Percentiles rank a stretch among this genome's conserved stretches.
Conservation (phyloP, 2,797 vertebrate species). For the Alcedo quadribrachys region DNA sequence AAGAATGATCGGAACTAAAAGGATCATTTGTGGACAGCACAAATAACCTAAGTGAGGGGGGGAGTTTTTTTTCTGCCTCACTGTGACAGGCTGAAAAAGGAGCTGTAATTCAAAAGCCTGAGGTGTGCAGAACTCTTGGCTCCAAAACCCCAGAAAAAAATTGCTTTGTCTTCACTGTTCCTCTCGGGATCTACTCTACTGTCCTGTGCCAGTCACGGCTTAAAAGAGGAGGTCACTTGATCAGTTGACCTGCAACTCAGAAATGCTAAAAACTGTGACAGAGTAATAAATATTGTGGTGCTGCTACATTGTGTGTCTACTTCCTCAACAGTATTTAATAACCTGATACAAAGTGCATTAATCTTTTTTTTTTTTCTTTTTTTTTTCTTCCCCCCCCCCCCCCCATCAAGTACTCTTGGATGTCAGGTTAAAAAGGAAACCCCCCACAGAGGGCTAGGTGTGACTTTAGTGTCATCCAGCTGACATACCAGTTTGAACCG, state of each 20-base stretch:
- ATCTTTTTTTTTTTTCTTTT: conserved; percentile 61
- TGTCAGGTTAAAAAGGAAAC: conserved; percentile 70
- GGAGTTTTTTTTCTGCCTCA: conserved; percentile 67
- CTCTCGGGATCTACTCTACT: conserved; percentile 75
- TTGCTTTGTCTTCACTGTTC: conserved; percentile 69
- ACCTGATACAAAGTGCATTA: conserved; percentile 90
- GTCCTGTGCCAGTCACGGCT: conserved; percentile 72
- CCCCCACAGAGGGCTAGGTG: conserved; percentile 72
- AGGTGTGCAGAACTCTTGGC: conserved; percentile 80
- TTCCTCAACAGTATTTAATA: conserved; percentile 85
- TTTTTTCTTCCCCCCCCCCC: conserved; percentile 16
- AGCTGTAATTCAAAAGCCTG: conserved; percentile 79
- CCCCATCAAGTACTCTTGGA: conserved; percentile 78
- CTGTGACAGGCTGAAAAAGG: conserved; percentile 77
- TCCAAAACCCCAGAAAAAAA: conserved; percentile 74
- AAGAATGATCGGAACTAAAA: conserved; percentile 81
- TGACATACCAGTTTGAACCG: conserved; percentile 69
- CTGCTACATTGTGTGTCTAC: conserved; percentile 87
- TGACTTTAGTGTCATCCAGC: conserved; percentile 74
- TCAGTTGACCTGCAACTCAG: conserved; percentile 80
- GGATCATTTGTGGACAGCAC: conserved; percentile 85
- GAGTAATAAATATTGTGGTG: conserved; percentile 91
- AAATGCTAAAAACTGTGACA: conserved; percentile 83
- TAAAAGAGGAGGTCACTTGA: conserved; percentile 71
- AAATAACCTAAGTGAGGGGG: conserved; percentile 79